Evolutionary conservation across 2,797 vertebrate species (phyloP).

Genomic region (Onychomys leucogaster): DNA sequence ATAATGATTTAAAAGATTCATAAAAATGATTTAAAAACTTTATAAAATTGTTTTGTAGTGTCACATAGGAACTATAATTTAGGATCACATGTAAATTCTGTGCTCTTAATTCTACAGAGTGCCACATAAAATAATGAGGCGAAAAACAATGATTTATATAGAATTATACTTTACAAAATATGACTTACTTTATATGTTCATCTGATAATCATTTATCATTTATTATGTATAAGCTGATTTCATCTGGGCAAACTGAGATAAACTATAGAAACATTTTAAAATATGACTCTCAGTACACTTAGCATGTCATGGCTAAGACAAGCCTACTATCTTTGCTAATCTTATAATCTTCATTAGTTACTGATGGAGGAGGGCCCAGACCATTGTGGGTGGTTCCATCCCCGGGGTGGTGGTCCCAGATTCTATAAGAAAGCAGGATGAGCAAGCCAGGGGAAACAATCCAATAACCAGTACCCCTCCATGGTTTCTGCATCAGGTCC

Average conservation of each 20-base stretch:
- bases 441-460: neutral
- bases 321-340: neutral
- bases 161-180: slow-evolving; percentile 29
- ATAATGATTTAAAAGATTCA: slow-evolving; percentile 47
- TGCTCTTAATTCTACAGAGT: neutral
- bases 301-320: slow-evolving; percentile 14
- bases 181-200: slow-evolving; percentile 4
- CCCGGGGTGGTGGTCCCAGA: neutral
- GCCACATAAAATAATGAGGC: slow-evolving; percentile 37
- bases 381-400: neutral
- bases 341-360: neutral
- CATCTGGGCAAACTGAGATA: neutral
- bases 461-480: neutral
- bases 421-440: neutral
- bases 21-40: slow-evolving; percentile 59
- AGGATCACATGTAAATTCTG: slow-evolving; percentile 8
- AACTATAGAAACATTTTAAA: slow-evolving; percentile 16
- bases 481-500: neutral
- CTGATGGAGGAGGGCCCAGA: neutral
- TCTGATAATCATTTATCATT: neutral
- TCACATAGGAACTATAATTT: neutral
- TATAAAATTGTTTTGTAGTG: slow-evolving; percentile 53
- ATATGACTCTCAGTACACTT: slow-evolving; percentile 16
- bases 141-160: neutral
- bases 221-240: neutral